Conservation (phyloP, 1,140 invertebrate species). For the Stenopsyche tienmushanensis region DNA sequence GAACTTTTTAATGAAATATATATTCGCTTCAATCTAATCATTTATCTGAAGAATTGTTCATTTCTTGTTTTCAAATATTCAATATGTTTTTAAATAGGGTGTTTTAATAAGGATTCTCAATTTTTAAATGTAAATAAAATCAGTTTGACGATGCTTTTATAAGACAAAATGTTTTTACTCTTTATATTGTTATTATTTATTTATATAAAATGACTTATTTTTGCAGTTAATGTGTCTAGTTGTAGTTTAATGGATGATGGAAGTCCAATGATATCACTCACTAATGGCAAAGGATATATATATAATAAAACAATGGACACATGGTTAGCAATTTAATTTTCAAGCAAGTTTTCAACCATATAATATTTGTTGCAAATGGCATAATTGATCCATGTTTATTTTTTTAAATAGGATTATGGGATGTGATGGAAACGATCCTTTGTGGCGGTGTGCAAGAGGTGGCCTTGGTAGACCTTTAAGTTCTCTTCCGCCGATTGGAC, state of each 20-base stretch:
- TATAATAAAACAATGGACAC: slow-evolving; percentile 63
- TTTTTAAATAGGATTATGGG: slow-evolving; percentile 31
- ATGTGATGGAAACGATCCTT: slow-evolving; percentile 34
- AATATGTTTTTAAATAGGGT: too few species aligned
- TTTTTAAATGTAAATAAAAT: too few species aligned
- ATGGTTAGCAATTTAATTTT: slow-evolving; percentile 59
- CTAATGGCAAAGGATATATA: slow-evolving; percentile 67
- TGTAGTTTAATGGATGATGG: slow-evolving; percentile 63
- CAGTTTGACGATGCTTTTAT: too few species aligned
- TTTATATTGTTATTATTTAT: slow-evolving; percentile 10
- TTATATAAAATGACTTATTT: slow-evolving; percentile 22
- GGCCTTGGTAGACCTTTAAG: slow-evolving; percentile 24
- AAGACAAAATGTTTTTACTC: too few species aligned
- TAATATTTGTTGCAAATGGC: slow-evolving; percentile 3
- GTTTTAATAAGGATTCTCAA: too few species aligned
- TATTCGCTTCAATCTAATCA: not conserved
- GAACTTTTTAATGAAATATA: not conserved
- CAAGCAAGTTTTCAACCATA: not conserved
- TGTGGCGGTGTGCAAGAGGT: slow-evolving; percentile 34
- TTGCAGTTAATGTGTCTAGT: slow-evolving; percentile 58
- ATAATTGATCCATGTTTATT: too few species aligned
- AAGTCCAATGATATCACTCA: slow-evolving; percentile 65
- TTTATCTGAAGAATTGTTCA: not conserved
- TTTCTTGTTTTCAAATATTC: too few species aligned
- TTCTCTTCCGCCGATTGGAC: not conserved